These are phyloP conservation scores for Endomychus coccineus DNA, from an alignment of 2,888 invertebrate genomes.

Conservation along the genomic window DNA sequence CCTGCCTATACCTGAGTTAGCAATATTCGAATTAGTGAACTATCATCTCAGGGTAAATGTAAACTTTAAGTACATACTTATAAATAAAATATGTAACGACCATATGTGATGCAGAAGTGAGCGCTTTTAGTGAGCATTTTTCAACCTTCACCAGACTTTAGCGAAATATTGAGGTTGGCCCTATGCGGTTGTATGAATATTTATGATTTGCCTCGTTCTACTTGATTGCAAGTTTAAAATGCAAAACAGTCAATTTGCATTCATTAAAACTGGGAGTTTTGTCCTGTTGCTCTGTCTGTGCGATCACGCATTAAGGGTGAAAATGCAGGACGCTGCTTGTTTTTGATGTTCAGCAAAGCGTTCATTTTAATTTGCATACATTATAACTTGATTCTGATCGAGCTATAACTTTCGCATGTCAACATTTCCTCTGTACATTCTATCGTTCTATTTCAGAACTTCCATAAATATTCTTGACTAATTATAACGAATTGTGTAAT, in stretches of 20 bases:
- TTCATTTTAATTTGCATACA: slow-evolving; percentile 26
- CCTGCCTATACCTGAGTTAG: no score
- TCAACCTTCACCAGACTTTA: no score
- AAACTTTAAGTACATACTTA: no score
- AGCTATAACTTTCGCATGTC: background rate
- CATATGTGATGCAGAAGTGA: no score
- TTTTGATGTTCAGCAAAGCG: slow-evolving; percentile 26
- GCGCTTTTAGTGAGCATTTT: no score
- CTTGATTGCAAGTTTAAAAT: slow-evolving; percentile 44
- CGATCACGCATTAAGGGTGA: slow-evolving; percentile 10
- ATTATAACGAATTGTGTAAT: no score
- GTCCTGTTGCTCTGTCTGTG: slow-evolving; percentile 13
- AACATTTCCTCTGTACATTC: background rate
- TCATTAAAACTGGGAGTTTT: slow-evolving; percentile 32
- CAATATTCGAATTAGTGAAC: no score
- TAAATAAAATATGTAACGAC: no score
- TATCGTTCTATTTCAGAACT: no score
- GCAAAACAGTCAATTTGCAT: slow-evolving; percentile 44
- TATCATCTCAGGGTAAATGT: no score
- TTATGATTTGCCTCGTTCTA: slow-evolving; percentile 38
- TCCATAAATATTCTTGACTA: no score
- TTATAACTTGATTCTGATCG: slow-evolving; percentile 24
- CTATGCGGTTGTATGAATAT: slow-evolving; percentile 36
- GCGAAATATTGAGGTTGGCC: slow-evolving; percentile 16
- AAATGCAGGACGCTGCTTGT: slow-evolving; percentile 16